phyloP scores from a whole-genome alignment of 2,888 invertebrate genomes.

The Eupsilia transversa region DNA sequence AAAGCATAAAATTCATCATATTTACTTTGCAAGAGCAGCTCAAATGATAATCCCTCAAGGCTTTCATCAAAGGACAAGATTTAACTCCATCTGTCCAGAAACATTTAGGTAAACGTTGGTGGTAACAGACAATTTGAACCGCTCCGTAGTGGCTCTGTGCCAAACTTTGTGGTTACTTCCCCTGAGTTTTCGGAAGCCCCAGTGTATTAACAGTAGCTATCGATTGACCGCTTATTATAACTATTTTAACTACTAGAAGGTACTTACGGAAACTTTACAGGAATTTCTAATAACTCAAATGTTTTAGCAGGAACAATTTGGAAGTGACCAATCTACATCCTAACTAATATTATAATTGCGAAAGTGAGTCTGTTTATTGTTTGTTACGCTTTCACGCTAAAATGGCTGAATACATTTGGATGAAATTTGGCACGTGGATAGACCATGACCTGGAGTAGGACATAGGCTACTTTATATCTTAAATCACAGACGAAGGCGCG shows the following conservation, averaged over 20 bases:
- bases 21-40: not conserved
- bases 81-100: slow-evolving; percentile 47
- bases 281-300: slow-evolving; percentile 65
- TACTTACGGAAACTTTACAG: slow-evolving; percentile 57
- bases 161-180: slow-evolving; percentile 68
- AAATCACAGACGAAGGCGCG: no score
- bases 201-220: slow-evolving; percentile 64
- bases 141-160: slow-evolving; percentile 66
- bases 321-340: slow-evolving; percentile 18
- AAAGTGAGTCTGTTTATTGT: no score
- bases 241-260: slow-evolving; percentile 65
- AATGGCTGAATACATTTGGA: no score
- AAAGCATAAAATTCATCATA: not conserved
- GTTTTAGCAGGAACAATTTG: slow-evolving; percentile 48
- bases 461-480: no score
- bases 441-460: no score
- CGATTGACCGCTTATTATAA: slow-evolving; percentile 68
- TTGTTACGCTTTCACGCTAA: no score
- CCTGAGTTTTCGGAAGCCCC: slow-evolving; percentile 45
- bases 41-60: slow-evolving; percentile 12
- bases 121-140: slow-evolving; percentile 63
- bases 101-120: slow-evolving; percentile 63
- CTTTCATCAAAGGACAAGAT: slow-evolving; percentile 45
- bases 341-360: no score
- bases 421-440: no score